Percentiles rank a stretch among this genome's conserved stretches.
Conservation (phyloP, 2,888 invertebrate species). For the Sesia bembeciformis region DNA sequence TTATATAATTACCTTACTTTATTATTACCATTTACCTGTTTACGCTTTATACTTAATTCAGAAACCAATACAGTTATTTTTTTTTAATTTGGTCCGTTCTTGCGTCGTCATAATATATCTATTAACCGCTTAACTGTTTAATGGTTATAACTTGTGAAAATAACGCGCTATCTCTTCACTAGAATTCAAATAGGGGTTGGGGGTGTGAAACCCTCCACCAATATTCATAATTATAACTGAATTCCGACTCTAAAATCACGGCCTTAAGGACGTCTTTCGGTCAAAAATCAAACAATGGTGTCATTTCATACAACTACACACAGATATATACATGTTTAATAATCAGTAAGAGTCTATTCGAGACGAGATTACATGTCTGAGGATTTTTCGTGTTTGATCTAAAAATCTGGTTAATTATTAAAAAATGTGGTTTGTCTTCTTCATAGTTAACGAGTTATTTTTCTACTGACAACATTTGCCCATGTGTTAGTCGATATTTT, state of each 20-base stretch:
- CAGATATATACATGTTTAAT: background rate
- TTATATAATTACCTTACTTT: too few species aligned
- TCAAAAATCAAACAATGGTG: background rate
- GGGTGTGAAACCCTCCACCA: constrained; percentile 29
- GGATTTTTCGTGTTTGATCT: background rate
- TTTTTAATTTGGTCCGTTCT: too few species aligned
- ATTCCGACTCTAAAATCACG: constrained; percentile 13
- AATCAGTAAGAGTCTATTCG: background rate
- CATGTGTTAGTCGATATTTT: background rate
- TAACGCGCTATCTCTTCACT: constrained; percentile 12
- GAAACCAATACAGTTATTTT: too few species aligned
- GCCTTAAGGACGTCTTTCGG: constrained; percentile 3
- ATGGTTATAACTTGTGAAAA: background rate
- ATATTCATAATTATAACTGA: constrained; percentile 1
- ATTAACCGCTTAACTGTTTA: too few species aligned
- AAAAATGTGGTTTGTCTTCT: background rate
- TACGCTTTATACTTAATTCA: too few species aligned
- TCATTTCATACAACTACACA: background rate
- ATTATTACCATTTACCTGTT: too few species aligned
- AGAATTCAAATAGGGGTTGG: constrained; percentile 22
- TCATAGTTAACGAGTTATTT: background rate
- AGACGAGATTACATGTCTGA: background rate
- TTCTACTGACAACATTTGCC: background rate
- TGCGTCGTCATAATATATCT: too few species aligned
- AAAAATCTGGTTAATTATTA: background rate